phyloP scores from a whole-genome alignment of 2,797 vertebrate species.

The Tauraco hartlaubi region DNA sequence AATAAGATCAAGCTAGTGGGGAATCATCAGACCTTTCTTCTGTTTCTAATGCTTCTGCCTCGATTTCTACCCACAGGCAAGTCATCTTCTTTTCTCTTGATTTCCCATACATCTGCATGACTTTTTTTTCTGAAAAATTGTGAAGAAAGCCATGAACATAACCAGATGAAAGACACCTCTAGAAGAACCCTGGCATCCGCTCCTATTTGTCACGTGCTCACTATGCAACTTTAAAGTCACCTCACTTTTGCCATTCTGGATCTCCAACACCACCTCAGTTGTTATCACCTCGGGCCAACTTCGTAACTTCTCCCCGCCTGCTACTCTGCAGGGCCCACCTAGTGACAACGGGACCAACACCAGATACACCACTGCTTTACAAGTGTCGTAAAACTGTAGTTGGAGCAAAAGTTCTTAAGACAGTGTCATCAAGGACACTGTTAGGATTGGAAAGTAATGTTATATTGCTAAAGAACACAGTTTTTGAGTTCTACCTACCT shows the following conservation, averaged over 20 bases:
- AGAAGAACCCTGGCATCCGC: neutral
- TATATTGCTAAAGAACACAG: accelerated
- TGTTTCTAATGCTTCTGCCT: neutral
- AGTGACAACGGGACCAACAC: accelerated
- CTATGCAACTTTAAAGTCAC: neutral
- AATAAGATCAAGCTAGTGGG: accelerated
- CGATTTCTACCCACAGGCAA: neutral
- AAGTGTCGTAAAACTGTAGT: accelerated
- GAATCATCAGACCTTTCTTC: neutral
- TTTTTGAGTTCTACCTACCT: neutral
- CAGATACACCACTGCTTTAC: neutral
- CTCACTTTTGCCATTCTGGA: neutral
- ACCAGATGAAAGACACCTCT: neutral
- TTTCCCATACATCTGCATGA: neutral
- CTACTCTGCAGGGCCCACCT: neutral
- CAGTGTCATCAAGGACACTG: neutral
- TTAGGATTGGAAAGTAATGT: accelerated
- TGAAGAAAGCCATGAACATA: neutral
- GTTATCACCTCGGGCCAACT: neutral
- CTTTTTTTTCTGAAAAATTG: neutral
- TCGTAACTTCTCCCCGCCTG: accelerated
- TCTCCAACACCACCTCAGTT: neutral
- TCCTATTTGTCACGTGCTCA: neutral
- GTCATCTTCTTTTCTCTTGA: neutral
- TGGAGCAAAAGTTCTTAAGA: neutral